Base-by-base conservation (phyloP, 1,140 invertebrate genomes). In the Zaprionus lachaisei region DNA sequence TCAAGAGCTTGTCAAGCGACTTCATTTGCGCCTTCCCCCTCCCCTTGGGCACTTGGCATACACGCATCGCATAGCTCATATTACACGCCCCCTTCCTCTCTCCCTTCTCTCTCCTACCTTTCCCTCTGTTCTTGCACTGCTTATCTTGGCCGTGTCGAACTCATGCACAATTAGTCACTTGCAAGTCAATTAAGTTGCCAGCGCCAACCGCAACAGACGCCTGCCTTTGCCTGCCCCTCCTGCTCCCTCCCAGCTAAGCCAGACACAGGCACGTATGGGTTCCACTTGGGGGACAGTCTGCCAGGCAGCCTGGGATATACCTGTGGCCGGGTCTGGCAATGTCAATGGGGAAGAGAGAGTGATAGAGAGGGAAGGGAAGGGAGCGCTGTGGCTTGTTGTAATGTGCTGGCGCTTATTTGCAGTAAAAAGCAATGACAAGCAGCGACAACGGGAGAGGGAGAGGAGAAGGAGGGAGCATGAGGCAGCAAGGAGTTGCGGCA, bases 121-220 rank as follows among this genome's bases (percentile, higher is more conserved):
- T 28, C 7, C 6, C 28, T 7, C 26, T 28, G 24, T 49, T 49
- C 55, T 37, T 11, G 31, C 26, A 28, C 31, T 34, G 31, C 61
- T 38, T 38, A 38, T 44, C 64, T 38, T 34, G 63, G 44, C 68
- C 83, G 69, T 83, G 83, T 89, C 83, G 84, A 84, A 81, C 84
- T 89, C 85, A 89, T 85, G 85, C 85, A 85, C 85, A 89, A 89
- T 89, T 89, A 90, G 85, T 89, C 85, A 91, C 86, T 90, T 89
- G 85, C 82, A 89, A 90, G 85, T 90, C 85, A 89, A 89, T 89
- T 89, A 89, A 82, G 81, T 90, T 85, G 58, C 76, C 81, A 85
- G 79, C 76, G 69, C 66, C 71, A 82, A 66, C 85, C 84, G 73
- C 84, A 89, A 85, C 81, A 90, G 71, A 90, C 85, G 20, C 20